Conservation (phyloP, 2,888 invertebrate species). For the Drymonia ruficornis region DNA sequence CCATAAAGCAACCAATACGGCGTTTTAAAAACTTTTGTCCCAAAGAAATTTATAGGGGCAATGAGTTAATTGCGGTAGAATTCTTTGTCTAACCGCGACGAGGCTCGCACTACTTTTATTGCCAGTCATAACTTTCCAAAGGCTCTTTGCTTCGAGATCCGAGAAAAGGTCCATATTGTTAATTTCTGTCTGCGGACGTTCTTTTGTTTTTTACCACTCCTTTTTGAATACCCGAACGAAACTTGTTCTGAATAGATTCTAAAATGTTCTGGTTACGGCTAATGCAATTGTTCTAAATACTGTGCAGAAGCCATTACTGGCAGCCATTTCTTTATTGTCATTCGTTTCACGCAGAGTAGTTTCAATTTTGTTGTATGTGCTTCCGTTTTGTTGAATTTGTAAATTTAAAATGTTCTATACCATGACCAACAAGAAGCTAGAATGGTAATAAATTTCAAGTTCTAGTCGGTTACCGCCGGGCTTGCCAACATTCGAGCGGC, state of each 20-base stretch:
- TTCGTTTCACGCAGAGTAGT: slow-evolving; percentile 55
- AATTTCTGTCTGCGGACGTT: slow-evolving; percentile 47
- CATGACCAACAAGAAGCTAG: too few relatives aligned
- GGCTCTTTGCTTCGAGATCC: slow-evolving; percentile 53
- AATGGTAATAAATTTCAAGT: too few relatives aligned
- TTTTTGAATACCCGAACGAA: slow-evolving; percentile 32
- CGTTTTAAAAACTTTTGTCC: slow-evolving; percentile 62
- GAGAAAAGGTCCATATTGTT: slow-evolving; percentile 60
- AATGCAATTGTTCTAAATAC: slow-evolving; percentile 60
- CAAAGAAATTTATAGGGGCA: slow-evolving; percentile 63
- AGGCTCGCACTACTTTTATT: slow-evolving; percentile 60
- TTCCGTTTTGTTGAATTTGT: slow-evolving; percentile 59
- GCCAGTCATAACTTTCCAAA: slow-evolving; percentile 56
- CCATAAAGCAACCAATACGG: slow-evolving; percentile 55
- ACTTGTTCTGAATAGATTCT: slow-evolving; percentile 46
- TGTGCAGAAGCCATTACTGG: slow-evolving; percentile 55
- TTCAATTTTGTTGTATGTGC: slow-evolving; percentile 53
- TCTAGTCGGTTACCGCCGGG: too few relatives aligned
- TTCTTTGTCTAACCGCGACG: slow-evolving; percentile 60
- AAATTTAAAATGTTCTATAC: slow-evolving; percentile 29
- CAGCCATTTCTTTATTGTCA: slow-evolving; percentile 58
- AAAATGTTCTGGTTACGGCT: slow-evolving; percentile 61
- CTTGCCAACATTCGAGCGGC: too few relatives aligned
- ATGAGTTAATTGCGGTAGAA: slow-evolving; percentile 72
- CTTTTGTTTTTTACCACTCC: slow-evolving; percentile 52